Conservation (phyloP, 2,888 invertebrate genomes). For the Entomobrya proxima region DNA sequence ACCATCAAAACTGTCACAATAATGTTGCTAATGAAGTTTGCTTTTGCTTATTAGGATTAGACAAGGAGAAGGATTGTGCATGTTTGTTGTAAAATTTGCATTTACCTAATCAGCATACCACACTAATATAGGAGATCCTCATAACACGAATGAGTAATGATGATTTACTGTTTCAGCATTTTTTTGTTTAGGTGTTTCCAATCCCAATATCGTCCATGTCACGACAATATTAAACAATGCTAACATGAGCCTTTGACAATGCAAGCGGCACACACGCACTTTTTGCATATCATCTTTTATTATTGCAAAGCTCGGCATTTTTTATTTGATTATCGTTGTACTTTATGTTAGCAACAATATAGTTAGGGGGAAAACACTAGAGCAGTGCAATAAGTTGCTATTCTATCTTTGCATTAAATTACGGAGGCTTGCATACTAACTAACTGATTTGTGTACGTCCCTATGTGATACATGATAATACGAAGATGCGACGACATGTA, state of each 20-base stretch:
- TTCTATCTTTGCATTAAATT: too few relatives aligned
- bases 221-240: neutral
- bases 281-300: neutral
- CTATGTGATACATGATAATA: too few relatives aligned
- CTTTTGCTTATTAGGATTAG: neutral
- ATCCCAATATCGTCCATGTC: neutral
- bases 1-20: neutral
- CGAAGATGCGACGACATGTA: neutral
- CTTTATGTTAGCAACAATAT: neutral
- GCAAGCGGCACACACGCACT: constrained; percentile 8
- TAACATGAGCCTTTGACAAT: constrained; percentile 11
- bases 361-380: too few relatives aligned
- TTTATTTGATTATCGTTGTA: constrained; percentile 7
- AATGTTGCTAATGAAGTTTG: neutral
- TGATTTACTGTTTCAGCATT: constrained; percentile 43
- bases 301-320: neutral
- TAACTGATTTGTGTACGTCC: too few relatives aligned
- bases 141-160: constrained; percentile 17
- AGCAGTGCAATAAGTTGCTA: too few relatives aligned
- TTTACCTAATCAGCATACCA: neutral
- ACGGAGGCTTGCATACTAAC: too few relatives aligned
- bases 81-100: neutral
- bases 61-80: neutral
- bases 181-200: constrained; percentile 22
- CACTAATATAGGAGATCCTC: neutral